Evolutionary conservation across 2,888 invertebrate genomes (phyloP), one percentile per base, ranked within the genome.

Genomic region (Papilio protenor): DNA sequence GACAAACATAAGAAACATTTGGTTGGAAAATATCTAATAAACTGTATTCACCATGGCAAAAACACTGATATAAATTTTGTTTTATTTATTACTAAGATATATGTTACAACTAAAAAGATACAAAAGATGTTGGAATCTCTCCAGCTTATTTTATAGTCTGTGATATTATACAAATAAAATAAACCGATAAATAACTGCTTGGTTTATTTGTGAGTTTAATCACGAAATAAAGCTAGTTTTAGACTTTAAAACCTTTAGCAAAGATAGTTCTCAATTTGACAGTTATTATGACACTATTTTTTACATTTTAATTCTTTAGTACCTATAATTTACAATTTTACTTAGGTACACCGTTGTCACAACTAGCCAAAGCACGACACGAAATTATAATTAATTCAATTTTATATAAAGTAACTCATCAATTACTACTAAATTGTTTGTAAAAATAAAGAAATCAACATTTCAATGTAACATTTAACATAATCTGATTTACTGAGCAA

Each of bases 51-150:
- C 23, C 12, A 18, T 14, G 61, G 16, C 33, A 18, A 1, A 64
- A 64, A 64, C 40, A 64, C 18, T 10, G 14, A 61, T 27, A 64
- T 64, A 64, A 33, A 66, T 66, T 66, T 66, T n/a, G 66, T 40
- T 66, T 40, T n/a, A 66, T 40, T 33, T 66, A 66, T 40, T 66
- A n/a, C 40, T 2, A 1, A 40, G 40, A n/a, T 16, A 10, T 33
- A 16, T 33, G 33, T n/a, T 40, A 66, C 33, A 66, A 66, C 16
- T 66, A 40, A 27, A 64, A 33, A 66, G 11, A 66, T n/a, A 66
- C 27, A 27, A 61, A 40, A 33, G 2, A 40, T 66, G 18, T 66
- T 66, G 66, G 66, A 66, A 66, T 18, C 66, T 33, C 40, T 66
- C 40, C 66, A 66, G 40, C 11, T 64, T 66, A 40, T 66, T 66